Evolutionary conservation across 2,797 vertebrate genomes (phyloP).

Genomic region (Paratrypauchen microcephalus): DNA sequence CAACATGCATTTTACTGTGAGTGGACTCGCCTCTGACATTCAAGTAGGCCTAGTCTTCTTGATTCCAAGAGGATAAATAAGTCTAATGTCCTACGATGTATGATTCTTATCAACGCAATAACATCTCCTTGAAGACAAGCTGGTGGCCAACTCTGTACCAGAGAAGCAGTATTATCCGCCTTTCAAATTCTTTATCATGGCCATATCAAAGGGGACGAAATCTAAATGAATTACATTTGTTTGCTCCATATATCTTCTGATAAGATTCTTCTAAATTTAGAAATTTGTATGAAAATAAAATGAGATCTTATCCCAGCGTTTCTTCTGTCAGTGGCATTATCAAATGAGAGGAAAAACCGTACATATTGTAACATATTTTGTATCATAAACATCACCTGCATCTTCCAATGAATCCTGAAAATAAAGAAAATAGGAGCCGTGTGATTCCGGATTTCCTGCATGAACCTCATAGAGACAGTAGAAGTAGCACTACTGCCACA

Average conservation of each 20-base stretch:
- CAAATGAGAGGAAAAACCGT: conserved; percentile 39
- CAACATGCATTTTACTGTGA: not conserved
- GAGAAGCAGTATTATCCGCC: not conserved
- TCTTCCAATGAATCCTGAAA: conserved; percentile 63
- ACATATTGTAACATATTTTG: conserved; percentile 81
- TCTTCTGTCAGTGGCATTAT: conserved; percentile 22
- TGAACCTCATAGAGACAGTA: conserved; percentile 72
- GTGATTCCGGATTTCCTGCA: conserved; percentile 62
- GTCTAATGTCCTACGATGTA: not conserved
- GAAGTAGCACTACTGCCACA: conserved; percentile 65
- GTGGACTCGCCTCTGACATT: not conserved
- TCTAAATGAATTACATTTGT: not conserved
- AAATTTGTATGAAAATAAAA: not conserved
- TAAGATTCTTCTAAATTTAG: not conserved
- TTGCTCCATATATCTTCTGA: too few species aligned
- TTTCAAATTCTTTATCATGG: not conserved
- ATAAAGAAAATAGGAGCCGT: conserved; percentile 30
- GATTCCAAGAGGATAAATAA: not conserved
- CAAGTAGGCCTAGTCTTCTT: not conserved
- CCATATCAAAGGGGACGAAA: not conserved
- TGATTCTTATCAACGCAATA: not conserved
- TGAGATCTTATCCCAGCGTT: not conserved
- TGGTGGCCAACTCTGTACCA: not conserved
- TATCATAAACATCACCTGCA: conserved; percentile 82
- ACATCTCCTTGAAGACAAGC: not conserved